phyloP scores from a whole-genome alignment of 2,113 vertebrate species.

The Bagarius yarrelli region DNA sequence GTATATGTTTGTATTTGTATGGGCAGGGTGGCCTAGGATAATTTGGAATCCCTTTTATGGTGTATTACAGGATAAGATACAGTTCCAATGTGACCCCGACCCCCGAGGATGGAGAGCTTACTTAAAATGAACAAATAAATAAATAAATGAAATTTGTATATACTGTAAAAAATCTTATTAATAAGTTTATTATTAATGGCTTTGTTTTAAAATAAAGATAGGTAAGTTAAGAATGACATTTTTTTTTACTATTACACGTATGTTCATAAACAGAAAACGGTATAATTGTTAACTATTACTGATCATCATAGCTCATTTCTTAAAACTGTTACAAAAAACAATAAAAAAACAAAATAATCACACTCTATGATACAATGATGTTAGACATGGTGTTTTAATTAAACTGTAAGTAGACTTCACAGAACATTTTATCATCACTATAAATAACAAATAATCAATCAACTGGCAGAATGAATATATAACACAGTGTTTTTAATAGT shows the following conservation, averaged over 20 bases:
- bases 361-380: not conserved
- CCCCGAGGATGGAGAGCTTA: not conserved
- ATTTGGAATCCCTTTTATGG: not conserved
- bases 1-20: not conserved
- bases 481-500: not conserved
- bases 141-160: not conserved
- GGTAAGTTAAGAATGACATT: constrained; percentile 2
- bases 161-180: not conserved
- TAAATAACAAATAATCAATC: too few species aligned
- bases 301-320: not conserved
- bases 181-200: not conserved
- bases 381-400: not conserved
- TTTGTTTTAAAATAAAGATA: not conserved
- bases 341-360: not conserved
- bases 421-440: not conserved
- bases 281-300: too few species aligned
- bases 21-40: not conserved
- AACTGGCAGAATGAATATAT: not conserved
- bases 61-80: not conserved
- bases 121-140: not conserved
- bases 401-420: not conserved
- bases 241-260: not conserved
- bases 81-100: not conserved
- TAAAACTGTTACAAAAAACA: too few species aligned
- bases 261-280: too few species aligned